Evolutionary conservation across 2,797 vertebrate species (phyloP).

Genomic region (Knipowitschia caucasica): DNA sequence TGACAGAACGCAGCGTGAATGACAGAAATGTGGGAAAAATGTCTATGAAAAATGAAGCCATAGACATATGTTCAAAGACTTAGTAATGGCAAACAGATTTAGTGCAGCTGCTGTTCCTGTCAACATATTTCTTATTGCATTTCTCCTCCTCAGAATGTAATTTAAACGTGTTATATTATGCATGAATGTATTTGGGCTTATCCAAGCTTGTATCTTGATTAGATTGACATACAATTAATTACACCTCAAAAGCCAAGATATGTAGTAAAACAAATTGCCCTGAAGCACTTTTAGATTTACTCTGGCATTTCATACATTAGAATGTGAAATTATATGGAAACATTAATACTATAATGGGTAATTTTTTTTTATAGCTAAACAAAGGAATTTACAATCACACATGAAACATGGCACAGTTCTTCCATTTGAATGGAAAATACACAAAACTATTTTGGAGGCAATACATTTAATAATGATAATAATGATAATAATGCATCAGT

Average conservation of each 20-base stretch:
- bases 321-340: no score
- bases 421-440: no score
- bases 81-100: slow-evolving; percentile 4
- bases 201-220: not conserved
- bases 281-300: no score
- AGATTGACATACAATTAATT: not conserved
- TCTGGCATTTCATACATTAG: no score
- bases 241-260: not conserved
- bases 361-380: no score
- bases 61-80: slow-evolving; percentile 4
- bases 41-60: not conserved
- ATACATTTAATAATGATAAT: no score
- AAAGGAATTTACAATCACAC: no score
- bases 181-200: not conserved
- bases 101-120: not conserved
- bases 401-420: no score
- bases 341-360: no score
- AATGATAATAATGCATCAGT: no score
- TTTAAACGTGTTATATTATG: not conserved
- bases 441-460: no score
- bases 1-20: not conserved
- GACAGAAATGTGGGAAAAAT: not conserved
- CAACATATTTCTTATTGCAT: not conserved
- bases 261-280: not conserved
- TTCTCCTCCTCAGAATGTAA: not conserved